Conservation (phyloP, 2,888 invertebrate species). For the Pollenia labialis region DNA sequence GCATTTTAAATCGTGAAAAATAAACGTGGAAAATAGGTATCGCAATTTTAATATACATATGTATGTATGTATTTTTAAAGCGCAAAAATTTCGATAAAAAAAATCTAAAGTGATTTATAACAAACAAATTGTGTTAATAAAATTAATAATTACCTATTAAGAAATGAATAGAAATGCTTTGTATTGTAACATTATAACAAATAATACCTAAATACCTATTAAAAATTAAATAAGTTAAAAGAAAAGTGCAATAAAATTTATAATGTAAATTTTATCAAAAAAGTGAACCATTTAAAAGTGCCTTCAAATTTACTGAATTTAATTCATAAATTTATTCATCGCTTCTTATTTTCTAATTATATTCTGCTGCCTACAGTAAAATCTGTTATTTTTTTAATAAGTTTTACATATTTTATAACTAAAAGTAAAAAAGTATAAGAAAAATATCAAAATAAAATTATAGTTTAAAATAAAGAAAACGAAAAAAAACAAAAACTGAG, state of each 20-base stretch:
- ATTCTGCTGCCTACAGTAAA: conserved; percentile 59
- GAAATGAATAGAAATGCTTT: not conserved
- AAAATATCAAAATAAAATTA: conserved; percentile 36
- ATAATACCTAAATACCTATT: not conserved
- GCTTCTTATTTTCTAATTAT: conserved; percentile 6
- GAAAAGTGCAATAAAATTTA: conserved; percentile 62
- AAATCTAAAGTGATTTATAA: conserved; percentile 48
- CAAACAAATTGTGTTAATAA: conserved; percentile 40
- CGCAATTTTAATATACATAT: not conserved
- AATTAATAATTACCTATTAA: conserved; percentile 1
- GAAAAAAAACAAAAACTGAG: conserved; percentile 43
- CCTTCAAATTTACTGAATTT: conserved; percentile 55
- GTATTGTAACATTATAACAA: not conserved
- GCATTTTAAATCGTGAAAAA: conserved; percentile 19
- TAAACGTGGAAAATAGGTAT: conserved; percentile 6
- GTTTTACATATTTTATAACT: not conserved
- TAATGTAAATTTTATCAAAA: conserved; percentile 35
- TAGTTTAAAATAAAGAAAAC: conserved; percentile 34
- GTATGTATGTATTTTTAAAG: not conserved
- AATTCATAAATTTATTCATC: conserved; percentile 43
- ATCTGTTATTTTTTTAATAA: conserved; percentile 16
- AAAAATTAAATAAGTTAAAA: conserved; percentile 3
- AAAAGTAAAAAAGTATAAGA: not conserved
- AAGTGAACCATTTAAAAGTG: conserved; percentile 43
- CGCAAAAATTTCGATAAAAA: conserved; percentile 38